phyloP scores from a whole-genome alignment of 2,113 vertebrate species.

The Merops nubicus region DNA sequence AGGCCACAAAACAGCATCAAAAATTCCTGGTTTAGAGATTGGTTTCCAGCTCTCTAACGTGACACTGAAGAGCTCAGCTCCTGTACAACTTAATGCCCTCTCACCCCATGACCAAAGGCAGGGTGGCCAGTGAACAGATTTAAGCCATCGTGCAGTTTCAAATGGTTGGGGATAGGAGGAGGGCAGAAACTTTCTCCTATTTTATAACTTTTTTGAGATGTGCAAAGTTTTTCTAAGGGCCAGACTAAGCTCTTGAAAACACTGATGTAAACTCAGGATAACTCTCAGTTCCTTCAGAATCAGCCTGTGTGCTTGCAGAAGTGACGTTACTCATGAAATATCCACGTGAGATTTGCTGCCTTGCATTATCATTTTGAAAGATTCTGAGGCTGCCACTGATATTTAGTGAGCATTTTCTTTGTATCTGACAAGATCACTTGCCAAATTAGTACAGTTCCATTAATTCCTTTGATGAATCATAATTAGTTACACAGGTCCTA shows the following conservation, averaged over 20 bases:
- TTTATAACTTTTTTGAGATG: neutral
- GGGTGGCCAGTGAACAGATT: neutral
- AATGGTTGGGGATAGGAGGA: neutral
- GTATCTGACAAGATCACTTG: neutral
- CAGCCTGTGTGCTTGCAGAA: neutral
- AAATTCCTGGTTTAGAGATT: neutral
- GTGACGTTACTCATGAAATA: neutral
- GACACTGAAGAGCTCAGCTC: neutral
- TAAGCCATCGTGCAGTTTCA: neutral
- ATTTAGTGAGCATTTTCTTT: neutral
- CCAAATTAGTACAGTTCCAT: neutral
- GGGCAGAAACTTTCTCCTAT: neutral
- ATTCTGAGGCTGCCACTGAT: neutral
- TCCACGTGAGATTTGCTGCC: neutral
- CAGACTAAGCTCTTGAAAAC: neutral
- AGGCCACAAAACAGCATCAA: neutral
- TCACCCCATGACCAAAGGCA: neutral
- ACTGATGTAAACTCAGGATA: neutral
- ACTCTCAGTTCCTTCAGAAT: neutral
- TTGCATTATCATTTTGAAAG: neutral
- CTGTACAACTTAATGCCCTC: neutral
- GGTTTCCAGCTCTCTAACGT: neutral
- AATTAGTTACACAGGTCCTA: slow-evolving; percentile 9
- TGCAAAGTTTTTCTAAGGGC: neutral
- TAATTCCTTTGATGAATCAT: slow-evolving; percentile 1